Evolutionary conservation across 2,888 invertebrate genomes (phyloP), one percentile per base, ranked within the genome.

Genomic region (Sarcophaga variegata): DNA sequence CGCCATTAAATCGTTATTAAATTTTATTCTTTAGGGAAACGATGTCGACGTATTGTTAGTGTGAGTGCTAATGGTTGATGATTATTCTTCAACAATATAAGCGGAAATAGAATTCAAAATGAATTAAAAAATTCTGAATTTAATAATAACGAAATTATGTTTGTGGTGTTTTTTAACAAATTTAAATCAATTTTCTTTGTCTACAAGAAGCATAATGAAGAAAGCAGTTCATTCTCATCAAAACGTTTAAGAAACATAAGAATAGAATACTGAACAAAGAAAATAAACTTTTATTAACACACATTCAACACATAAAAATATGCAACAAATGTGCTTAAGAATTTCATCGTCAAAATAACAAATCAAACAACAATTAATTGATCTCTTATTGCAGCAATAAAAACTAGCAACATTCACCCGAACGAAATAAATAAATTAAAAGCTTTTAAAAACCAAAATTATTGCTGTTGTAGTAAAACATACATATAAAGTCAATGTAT

Each of bases 291-390:
- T 54, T 72, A 60, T 59, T 66, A 10, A 47, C 20, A 69, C 49
- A 74, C 5, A 47, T 10, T 11, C 5, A 47, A 78, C 59, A 64
- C 63, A 70, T 62, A 60, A 70, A 72, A 78, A 70, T 75, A 78
- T 64, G 71, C 78, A 84, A 79, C 70, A 76, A 82, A 66, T 69
- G 22, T 64, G 22, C n/a, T 67, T n/a, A 4, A 25, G 54, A 64
- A 60, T 2, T 22, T 4, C 49, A 2, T 27, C 45, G 4, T 27
- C 45, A 64, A 3, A 60, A 69, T 6, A 82, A 54, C 47, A 83
- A 72, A 85, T 72, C 20, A 63, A 83, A 83, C 70, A 83, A 62
- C 69, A 64, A 85, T 87, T 85, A 85, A 83, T 66, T 87, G 78
- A 45, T 62, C 81, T 75, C 20, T 85, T 85, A 86, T 86, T 83